These are phyloP conservation scores for Ormyrus labotus DNA, from an alignment of 2,888 invertebrate genomes.

Conservation along the genomic window DNA sequence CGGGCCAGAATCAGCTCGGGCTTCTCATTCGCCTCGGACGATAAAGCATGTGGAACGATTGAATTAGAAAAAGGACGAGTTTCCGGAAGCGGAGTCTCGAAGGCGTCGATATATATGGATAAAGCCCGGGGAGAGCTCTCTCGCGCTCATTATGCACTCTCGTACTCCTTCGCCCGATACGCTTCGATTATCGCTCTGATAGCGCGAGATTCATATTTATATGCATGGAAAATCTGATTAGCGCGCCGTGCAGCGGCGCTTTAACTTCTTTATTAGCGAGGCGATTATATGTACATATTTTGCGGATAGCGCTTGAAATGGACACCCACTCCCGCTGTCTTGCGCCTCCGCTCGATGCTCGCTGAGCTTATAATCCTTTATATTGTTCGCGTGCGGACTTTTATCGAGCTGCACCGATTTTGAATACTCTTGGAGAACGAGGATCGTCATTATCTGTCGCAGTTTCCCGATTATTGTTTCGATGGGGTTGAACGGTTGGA, in stretches of 20 bases:
- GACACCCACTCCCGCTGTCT: conserved; percentile 29
- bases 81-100: conserved; percentile 7
- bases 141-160: not conserved
- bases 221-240: conserved; percentile 57
- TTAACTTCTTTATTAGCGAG: conserved; percentile 51
- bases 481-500: no score
- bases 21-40: conserved; percentile 55
- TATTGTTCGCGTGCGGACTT: no score
- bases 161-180: conserved; percentile 17
- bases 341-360: not conserved
- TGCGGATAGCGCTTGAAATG: conserved; percentile 30
- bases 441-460: no score
- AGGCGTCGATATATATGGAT: not conserved
- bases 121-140: not conserved
- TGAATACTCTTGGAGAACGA: no score
- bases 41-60: conserved; percentile 55
- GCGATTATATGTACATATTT: conserved; percentile 42
- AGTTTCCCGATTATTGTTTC: no score
- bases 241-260: not conserved
- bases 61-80: conserved; percentile 40
- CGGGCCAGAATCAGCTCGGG: conserved; percentile 14
- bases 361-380: not conserved
- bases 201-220: conserved; percentile 55
- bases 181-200: conserved; percentile 57
- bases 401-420: no score